These are phyloP conservation scores for Ceramica pisi DNA, from an alignment of 2,888 invertebrate genomes.

Conservation along the genomic window DNA sequence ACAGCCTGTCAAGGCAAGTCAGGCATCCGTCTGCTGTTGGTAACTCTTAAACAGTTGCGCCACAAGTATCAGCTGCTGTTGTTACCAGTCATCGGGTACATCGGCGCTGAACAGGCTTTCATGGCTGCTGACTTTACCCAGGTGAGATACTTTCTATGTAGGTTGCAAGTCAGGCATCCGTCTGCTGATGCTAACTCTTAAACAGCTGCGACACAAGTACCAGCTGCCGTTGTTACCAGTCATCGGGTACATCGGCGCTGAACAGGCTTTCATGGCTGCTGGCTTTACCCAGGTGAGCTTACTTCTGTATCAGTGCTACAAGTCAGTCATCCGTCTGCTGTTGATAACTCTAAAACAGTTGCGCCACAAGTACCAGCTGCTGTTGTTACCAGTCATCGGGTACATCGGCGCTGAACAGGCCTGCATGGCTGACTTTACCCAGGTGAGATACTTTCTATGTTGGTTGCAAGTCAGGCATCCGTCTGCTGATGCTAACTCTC, in stretches of 20 bases:
- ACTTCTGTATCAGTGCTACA: not conserved
- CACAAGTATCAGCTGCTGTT: slow-evolving; percentile 96
- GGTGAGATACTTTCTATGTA: slow-evolving; percentile 81
- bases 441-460: no score
- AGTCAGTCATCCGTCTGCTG: not conserved
- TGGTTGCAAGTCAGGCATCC: no score
- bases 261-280: slow-evolving; percentile 97
- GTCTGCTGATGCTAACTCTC: no score
- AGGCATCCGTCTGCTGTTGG: slow-evolving; percentile 93
- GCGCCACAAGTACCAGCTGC: not conserved
- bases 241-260: slow-evolving; percentile 98
- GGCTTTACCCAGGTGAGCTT: slow-evolving; percentile 91
- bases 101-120: slow-evolving; percentile 98
- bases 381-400: slow-evolving; percentile 93
- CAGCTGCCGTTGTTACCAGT: slow-evolving; percentile 96
- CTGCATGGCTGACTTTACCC: slow-evolving; percentile 95
- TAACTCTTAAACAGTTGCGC: slow-evolving; percentile 94
- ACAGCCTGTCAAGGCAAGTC: slow-evolving; percentile 92
- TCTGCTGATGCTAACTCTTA: slow-evolving; percentile 94
- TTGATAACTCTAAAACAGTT: not conserved
- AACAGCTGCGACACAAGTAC: slow-evolving; percentile 94
- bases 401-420: slow-evolving; percentile 98
- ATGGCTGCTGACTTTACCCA: slow-evolving; percentile 96
- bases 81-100: slow-evolving; percentile 97
- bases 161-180: slow-evolving; percentile 91